Percentiles rank a stretch among this genome's conserved stretches.
Evolutionary conservation across 1,140 invertebrate genomes (phyloP).

Genomic region (Anoplophora glabripennis): DNA sequence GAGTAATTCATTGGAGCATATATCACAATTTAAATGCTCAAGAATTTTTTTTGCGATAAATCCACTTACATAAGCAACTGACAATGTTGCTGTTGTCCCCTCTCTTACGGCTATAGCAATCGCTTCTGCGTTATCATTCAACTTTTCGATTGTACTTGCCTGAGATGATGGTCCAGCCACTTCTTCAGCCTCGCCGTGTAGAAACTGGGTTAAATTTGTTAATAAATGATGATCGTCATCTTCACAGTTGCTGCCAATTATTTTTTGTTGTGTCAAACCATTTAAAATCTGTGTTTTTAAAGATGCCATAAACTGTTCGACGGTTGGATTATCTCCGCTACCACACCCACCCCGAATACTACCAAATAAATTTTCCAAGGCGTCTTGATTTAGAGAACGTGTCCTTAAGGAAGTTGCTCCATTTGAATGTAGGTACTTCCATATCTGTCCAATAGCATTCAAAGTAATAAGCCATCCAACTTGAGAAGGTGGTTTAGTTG

Average conservation of each 20-base stretch:
- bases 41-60: slow-evolving; percentile 9
- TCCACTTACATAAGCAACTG: slow-evolving; percentile 21
- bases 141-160: slow-evolving; percentile 2
- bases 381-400: slow-evolving; percentile 9
- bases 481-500: slow-evolving; percentile 4
- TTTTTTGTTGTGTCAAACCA: slow-evolving; percentile 10
- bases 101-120: slow-evolving; percentile 4
- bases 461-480: slow-evolving; percentile 5
- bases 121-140: background rate
- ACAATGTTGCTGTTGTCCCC: slow-evolving; percentile 11
- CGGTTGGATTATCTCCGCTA: slow-evolving; percentile 22
- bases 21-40: background rate
- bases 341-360: slow-evolving; percentile 20
- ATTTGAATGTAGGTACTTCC: slow-evolving; percentile 4
- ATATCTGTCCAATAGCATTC: slow-evolving; percentile 19
- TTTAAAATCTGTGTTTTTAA: slow-evolving; percentile 29
- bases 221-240: slow-evolving; percentile 16
- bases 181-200: slow-evolving; percentile 6
- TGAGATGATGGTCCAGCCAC: background rate
- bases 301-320: slow-evolving; percentile 19
- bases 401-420: slow-evolving; percentile 3
- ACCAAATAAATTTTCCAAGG: slow-evolving; percentile 28
- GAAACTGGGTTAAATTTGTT: slow-evolving; percentile 18
- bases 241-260: slow-evolving; percentile 17
- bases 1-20: background rate